Conservation (phyloP, 2,113 vertebrate species). For the Pterophyllum scalare region DNA sequence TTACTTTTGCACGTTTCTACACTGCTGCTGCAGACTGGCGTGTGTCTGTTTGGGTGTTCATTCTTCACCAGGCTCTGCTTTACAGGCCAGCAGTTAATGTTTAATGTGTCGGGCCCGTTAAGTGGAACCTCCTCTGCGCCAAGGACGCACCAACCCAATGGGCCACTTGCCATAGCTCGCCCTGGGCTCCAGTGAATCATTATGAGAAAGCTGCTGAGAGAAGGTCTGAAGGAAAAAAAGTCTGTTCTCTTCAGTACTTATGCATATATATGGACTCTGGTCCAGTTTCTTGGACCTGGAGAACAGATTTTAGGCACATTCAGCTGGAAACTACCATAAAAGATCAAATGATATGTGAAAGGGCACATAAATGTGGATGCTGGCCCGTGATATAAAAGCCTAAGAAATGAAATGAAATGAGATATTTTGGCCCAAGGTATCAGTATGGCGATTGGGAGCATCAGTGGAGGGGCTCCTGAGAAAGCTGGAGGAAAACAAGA, state of each 20-base stretch:
- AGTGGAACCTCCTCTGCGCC: constrained; percentile 49
- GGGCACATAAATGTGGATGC: too few species aligned
- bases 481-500: constrained; percentile 57
- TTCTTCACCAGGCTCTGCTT: constrained; percentile 52
- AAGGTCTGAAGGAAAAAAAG: accelerated
- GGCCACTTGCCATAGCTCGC: constrained; percentile 58
- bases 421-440: background rate
- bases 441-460: background rate
- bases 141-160: constrained; percentile 48
- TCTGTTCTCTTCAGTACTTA: background rate
- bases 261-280: background rate
- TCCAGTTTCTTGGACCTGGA: background rate
- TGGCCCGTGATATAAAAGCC: too few species aligned
- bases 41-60: constrained; percentile 18
- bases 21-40: constrained; percentile 10
- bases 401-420: too few species aligned
- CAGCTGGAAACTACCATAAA: background rate
- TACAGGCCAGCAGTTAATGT: constrained; percentile 71
- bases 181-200: constrained; percentile 52
- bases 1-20: constrained; percentile 32
- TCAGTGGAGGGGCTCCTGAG: constrained; percentile 79
- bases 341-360: too few species aligned
- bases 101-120: constrained; percentile 64
- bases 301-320: background rate
- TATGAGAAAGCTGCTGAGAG: constrained; percentile 46